These are phyloP conservation scores for Trachythela sp. DNA, from an alignment of 64 coral and sea anemone species.

Conservation along the genomic window DNA sequence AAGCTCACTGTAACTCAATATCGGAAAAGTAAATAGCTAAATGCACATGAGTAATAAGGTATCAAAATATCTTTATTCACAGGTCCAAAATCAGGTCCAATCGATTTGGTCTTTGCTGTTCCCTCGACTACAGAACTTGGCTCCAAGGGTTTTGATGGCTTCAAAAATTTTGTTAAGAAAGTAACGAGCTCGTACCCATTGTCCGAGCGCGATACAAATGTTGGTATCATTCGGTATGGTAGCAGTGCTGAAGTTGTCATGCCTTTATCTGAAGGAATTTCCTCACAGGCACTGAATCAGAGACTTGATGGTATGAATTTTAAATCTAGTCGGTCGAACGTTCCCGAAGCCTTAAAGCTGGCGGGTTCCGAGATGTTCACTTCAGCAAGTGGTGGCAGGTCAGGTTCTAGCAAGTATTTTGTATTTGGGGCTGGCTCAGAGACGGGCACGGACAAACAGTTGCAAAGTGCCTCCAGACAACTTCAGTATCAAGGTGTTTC, in stretches of 20 bases:
- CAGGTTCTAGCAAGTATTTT: background rate
- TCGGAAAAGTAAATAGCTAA: too few relatives aligned
- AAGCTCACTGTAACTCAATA: too few relatives aligned
- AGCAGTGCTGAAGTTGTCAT: background rate
- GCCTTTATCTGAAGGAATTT: background rate
- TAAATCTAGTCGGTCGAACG: background rate
- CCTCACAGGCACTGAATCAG: background rate
- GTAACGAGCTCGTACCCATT: background rate
- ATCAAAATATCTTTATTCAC: background rate
- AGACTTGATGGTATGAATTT: background rate
- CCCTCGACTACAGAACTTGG: conserved; percentile 10
- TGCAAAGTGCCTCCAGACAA: background rate
- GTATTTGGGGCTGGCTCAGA: background rate
- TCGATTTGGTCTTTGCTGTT: conserved; percentile 6
- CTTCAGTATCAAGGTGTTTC: conserved; percentile 5
- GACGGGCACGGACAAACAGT: background rate
- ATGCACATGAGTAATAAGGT: too few relatives aligned
- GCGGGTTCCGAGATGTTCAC: background rate
- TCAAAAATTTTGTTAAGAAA: background rate
- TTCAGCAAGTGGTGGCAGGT: background rate
- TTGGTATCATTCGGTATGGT: background rate
- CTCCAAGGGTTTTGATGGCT: background rate
- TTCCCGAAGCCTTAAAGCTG: background rate
- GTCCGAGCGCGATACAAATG: background rate
- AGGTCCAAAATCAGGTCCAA: background rate